A percentile compares a stretch with the other conserved stretches of the same genome.
These are phyloP conservation scores for Xenops minutus DNA, from an alignment of 2,797 vertebrate species.

Conservation along the genomic window DNA sequence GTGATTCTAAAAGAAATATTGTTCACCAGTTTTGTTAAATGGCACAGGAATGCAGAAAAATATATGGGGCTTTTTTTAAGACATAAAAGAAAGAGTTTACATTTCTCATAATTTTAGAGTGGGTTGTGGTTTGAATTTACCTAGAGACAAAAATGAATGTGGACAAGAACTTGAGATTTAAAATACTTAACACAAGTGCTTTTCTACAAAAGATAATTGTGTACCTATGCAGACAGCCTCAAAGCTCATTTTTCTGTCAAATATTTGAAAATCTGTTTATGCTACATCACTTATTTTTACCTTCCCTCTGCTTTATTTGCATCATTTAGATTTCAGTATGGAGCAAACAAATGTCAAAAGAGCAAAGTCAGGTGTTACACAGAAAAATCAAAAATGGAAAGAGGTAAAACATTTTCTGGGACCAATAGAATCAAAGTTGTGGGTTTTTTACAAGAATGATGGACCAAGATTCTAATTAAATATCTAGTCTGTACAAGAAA, in stretches of 20 bases:
- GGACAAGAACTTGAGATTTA: neutral
- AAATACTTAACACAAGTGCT: neutral
- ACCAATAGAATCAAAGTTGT: neutral
- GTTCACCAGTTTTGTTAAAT: neutral
- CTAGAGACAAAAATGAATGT: neutral
- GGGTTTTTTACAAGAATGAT: neutral
- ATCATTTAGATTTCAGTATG: neutral
- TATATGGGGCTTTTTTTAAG: rapidly evolving
- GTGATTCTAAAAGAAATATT: neutral
- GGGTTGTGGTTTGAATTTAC: neutral
- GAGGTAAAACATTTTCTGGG: neutral
- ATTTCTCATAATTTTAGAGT: neutral
- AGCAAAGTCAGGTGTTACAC: neutral
- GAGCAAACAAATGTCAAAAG: neutral
- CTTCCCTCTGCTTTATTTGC: neutral
- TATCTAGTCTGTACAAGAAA: neutral
- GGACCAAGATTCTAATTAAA: neutral
- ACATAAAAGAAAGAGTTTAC: neutral
- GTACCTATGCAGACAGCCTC: neutral
- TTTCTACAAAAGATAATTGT: neutral
- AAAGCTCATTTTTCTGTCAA: neutral
- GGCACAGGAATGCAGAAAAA: neutral
- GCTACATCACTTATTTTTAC: neutral
- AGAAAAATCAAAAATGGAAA: neutral
- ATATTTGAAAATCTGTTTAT: neutral